A percentile compares a stretch with the other conserved stretches of the same genome.
These are phyloP conservation scores for Coleophora flavipennella DNA, from an alignment of 2,888 invertebrate genomes.

Conservation along the genomic window DNA sequence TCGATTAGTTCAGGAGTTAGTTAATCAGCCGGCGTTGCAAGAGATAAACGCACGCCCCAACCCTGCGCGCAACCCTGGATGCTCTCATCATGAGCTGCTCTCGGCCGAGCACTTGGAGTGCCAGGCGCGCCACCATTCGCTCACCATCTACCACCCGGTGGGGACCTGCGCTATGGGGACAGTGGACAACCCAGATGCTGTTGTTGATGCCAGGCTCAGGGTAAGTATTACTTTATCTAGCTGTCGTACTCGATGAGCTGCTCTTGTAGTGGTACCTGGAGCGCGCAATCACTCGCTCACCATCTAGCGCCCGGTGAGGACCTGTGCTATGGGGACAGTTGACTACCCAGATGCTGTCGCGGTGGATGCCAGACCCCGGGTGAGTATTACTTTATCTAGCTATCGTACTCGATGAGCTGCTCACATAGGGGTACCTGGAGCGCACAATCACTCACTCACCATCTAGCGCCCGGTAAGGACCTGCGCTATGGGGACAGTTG, in stretches of 20 bases:
- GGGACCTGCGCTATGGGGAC: conserved; percentile 89
- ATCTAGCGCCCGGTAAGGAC: conserved; percentile 85
- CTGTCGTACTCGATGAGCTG: too few species aligned
- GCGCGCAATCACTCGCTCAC: too few species aligned
- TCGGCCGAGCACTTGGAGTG: conserved; percentile 86
- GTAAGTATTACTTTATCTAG: conserved; percentile 24
- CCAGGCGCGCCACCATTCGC: conserved; percentile 79
- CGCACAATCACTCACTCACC: too few species aligned
- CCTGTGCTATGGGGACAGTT: conserved; percentile 84
- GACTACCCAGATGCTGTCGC: conserved; percentile 73
- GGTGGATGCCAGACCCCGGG: conserved; percentile 77
- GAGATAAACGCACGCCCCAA: conserved; percentile 76
- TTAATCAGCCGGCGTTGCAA: conserved; percentile 73
- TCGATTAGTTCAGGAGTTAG: conserved; percentile 76
- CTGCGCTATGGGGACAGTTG: conserved; percentile 82
- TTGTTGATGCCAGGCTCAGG: conserved; percentile 79
- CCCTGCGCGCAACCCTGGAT: conserved; percentile 77
- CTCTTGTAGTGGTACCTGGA: too few species aligned
- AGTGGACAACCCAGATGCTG: conserved; percentile 59
- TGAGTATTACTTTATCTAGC: conserved; percentile 18
- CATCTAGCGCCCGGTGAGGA: conserved; percentile 83
- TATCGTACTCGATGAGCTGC: too few species aligned
- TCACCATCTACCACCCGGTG: conserved; percentile 87
- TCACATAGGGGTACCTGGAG: too few species aligned
- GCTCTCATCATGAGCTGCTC: conserved; percentile 72